A percentile compares a stretch with the other conserved stretches of the same genome.
Conservation (phyloP, 2,888 invertebrate species). For the Meiosimyza platycephala region DNA sequence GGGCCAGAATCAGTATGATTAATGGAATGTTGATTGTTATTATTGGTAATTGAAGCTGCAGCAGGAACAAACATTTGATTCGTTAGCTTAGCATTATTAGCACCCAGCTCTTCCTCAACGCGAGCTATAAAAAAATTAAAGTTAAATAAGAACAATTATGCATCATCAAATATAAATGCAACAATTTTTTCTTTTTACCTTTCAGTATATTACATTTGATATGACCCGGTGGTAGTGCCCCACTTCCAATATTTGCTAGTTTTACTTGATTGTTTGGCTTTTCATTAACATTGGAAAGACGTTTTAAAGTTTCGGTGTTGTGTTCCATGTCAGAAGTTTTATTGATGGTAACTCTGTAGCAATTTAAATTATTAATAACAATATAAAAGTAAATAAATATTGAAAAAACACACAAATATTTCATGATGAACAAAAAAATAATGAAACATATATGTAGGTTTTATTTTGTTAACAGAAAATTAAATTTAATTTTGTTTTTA, state of each 20-base stretch:
- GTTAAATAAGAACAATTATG: background rate
- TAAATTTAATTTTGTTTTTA: conserved; percentile 47
- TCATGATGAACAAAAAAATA: conserved; percentile 18
- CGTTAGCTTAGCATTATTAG: conserved; percentile 69
- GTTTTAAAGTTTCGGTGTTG: conserved; percentile 75
- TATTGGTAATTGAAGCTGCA: conserved; percentile 63
- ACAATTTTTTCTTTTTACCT: conserved; percentile 71
- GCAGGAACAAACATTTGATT: conserved; percentile 72
- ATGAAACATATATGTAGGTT: conserved; percentile 20
- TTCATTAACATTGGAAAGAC: conserved; percentile 72
- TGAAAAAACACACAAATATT: conserved; percentile 31
- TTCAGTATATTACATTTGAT: conserved; percentile 95
- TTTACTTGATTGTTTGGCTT: conserved; percentile 79
- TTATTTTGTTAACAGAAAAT: conserved; percentile 10
- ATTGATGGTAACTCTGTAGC: conserved; percentile 65
- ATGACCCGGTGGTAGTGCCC: conserved; percentile 85
- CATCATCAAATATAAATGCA: background rate
- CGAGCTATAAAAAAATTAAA: conserved; percentile 69
- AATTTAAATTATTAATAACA: background rate
- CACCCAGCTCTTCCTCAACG: conserved; percentile 71
- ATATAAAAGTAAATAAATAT: conserved; percentile 1
- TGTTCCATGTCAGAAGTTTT: conserved; percentile 69
- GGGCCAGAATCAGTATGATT: conserved; percentile 61
- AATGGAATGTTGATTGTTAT: conserved; percentile 48
- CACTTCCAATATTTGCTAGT: conserved; percentile 73